Evolutionary conservation across 1,140 invertebrate species (phyloP).

Genomic region (Calephelis nemesis): DNA sequence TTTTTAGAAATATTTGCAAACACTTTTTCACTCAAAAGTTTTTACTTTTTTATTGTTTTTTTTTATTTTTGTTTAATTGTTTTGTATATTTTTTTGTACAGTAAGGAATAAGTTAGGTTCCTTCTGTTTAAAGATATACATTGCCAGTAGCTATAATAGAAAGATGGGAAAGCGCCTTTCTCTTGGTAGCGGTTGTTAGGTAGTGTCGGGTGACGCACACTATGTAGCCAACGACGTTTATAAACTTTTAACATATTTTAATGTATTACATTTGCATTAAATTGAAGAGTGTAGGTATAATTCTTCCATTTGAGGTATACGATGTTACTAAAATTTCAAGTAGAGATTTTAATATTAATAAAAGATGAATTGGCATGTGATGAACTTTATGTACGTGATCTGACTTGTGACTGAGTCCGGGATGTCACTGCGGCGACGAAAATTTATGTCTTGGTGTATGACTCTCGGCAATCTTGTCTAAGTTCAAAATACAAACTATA

Average conservation of each 20-base stretch:
- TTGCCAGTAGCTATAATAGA: conserved; percentile 27
- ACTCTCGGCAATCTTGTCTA: background rate
- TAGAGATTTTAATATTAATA: conserved; percentile 17
- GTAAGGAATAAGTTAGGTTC: background rate
- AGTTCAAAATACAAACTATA: background rate
- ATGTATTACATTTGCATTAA: no score
- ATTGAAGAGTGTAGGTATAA: no score
- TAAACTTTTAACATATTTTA: conserved; percentile 11
- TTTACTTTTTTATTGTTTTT: no score
- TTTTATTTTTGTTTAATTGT: no score
- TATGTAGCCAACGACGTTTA: conserved; percentile 1
- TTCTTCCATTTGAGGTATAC: background rate
- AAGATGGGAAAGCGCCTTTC: conserved; percentile 73
- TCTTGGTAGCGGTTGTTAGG: conserved; percentile 49
- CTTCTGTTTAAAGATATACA: conserved; percentile 3
- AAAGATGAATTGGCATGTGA: conserved; percentile 31
- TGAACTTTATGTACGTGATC: conserved; percentile 32
- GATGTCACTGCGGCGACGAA: conserved; percentile 1
- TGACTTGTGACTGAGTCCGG: conserved; percentile 7
- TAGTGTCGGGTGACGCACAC: conserved; percentile 41
- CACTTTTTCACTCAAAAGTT: no score
- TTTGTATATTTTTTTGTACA: no score
- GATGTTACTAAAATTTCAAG: conserved; percentile 1
- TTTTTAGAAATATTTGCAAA: no score
- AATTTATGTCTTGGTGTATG: background rate